Evolutionary conservation across 1,140 invertebrate genomes (phyloP).

Genomic region (Aleiodes sp.): DNA sequence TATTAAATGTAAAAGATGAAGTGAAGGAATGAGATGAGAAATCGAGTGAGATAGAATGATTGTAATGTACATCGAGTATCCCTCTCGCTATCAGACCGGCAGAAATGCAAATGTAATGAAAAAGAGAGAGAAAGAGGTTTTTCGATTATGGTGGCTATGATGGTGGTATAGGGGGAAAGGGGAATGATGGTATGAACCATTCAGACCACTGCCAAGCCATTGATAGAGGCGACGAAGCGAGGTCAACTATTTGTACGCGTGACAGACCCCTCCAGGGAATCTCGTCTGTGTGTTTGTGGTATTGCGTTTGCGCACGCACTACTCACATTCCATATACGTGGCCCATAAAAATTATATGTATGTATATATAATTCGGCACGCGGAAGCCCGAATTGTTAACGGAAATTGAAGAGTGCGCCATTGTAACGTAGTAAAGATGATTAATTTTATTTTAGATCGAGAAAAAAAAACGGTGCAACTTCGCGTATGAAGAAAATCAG

Average conservation of each 20-base stretch:
- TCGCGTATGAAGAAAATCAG: background rate
- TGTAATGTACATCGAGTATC: too few relatives aligned
- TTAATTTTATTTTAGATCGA: background rate
- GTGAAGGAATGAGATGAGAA: too few relatives aligned
- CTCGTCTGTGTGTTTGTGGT: conserved; percentile 30
- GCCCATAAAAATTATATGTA: conserved; percentile 3
- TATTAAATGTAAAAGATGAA: too few relatives aligned
- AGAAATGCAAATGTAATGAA: background rate
- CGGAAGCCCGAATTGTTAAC: conserved; percentile 15
- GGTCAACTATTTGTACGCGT: conserved; percentile 67
- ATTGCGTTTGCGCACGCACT: conserved; percentile 37
- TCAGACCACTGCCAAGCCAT: conserved; percentile 58
- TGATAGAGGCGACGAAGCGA: conserved; percentile 64
- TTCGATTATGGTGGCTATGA: conserved; percentile 17
- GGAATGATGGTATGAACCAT: conserved; percentile 52
- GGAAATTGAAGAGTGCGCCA: too few relatives aligned
- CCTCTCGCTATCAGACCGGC: too few relatives aligned
- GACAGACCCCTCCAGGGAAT: conserved; percentile 63
- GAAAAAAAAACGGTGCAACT: background rate
- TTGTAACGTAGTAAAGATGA: too few relatives aligned
- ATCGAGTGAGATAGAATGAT: too few relatives aligned
- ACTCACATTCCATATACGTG: conserved; percentile 24
- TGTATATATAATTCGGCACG: conserved; percentile 31
- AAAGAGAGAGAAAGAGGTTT: conserved; percentile 27
- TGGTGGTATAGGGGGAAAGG: conserved; percentile 41